A percentile compares a stretch with the other conserved stretches of the same genome.
Evolutionary conservation across 2,797 vertebrate species (phyloP).

Genomic region (Eidolon dupreanum): DNA sequence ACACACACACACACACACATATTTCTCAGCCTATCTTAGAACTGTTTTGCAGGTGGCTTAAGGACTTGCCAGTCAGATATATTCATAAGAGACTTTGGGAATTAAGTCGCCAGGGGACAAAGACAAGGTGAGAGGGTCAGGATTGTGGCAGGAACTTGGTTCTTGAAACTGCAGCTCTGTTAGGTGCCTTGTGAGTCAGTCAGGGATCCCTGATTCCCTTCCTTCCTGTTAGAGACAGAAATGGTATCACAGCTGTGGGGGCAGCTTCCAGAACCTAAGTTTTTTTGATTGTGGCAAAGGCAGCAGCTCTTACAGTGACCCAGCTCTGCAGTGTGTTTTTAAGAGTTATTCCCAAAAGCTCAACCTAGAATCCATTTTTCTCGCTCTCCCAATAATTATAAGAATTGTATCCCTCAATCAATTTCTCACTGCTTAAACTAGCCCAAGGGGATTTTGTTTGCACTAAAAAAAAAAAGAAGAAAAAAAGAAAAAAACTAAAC

Average conservation of each 20-base stretch:
- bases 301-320: not conserved
- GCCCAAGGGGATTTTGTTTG: not conserved
- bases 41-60: not conserved
- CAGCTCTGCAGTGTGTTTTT: not conserved
- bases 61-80: not conserved
- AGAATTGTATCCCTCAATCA: not conserved
- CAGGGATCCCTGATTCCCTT: not conserved
- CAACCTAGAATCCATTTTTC: not conserved
- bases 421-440: not conserved
- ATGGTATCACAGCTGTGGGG: fast-evolving
- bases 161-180: not conserved
- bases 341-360: not conserved
- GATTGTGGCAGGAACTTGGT: too few relatives aligned
- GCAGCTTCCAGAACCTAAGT: not conserved
- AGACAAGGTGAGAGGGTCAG: not conserved
- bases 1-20: too few relatives aligned
- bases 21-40: not conserved
- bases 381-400: not conserved
- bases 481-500: not conserved
- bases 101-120: not conserved
- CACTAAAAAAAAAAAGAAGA: not conserved
- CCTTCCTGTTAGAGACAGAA: not conserved
- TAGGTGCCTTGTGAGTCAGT: not conserved
- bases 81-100: not conserved
- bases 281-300: not conserved